Conservation (phyloP, 2,113 vertebrate species). For the Melanerpes aurifrons region DNA sequence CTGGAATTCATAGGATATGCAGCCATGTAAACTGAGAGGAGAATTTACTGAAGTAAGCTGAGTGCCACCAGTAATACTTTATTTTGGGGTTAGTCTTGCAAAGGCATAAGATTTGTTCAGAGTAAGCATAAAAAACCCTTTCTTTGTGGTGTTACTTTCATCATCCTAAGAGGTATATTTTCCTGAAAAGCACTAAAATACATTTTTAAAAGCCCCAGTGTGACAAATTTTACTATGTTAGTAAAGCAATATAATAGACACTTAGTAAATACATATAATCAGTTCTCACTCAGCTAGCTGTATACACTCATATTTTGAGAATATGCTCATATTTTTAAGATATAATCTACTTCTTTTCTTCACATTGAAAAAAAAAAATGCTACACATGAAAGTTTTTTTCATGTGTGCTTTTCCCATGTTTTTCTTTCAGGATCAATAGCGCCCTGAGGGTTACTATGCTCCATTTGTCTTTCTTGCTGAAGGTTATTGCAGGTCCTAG, state of each 20-base stretch:
- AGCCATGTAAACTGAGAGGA: not conserved
- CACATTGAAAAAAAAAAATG: not conserved
- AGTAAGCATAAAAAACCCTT: not conserved
- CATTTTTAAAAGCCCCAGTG: not conserved
- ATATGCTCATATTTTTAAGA: not conserved
- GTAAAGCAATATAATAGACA: not conserved
- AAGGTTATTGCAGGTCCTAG: constrained; percentile 23
- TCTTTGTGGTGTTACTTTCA: not conserved
- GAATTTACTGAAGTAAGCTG: not conserved
- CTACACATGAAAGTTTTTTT: not conserved
- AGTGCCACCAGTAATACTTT: not conserved
- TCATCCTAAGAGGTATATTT: not conserved
- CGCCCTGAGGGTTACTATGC: not conserved
- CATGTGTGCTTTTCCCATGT: not conserved
- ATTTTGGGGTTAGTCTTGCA: not conserved
- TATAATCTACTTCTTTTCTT: not conserved
- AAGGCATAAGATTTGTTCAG: not conserved
- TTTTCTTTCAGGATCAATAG: constrained; percentile 3
- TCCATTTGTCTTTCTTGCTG: constrained; percentile 21
- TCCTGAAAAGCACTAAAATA: not conserved
- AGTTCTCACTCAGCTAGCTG: not conserved
- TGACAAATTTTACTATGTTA: not conserved
- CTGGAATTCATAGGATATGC: not conserved
- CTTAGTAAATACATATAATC: not conserved
- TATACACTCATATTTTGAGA: not conserved